Conservation (phyloP, 2,113 vertebrate genomes). For the Mugil cephalus region DNA sequence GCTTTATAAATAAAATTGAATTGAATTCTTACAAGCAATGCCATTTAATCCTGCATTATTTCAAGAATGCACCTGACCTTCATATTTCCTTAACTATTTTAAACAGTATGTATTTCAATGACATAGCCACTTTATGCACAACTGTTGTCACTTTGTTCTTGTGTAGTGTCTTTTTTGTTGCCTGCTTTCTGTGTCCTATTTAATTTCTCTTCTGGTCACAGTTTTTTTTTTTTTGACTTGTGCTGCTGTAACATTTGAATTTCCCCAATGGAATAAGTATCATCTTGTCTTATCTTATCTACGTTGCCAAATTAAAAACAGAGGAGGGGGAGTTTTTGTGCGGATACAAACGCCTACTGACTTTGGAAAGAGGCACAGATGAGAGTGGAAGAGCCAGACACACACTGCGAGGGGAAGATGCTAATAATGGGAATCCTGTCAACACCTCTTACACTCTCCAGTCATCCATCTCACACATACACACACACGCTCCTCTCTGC, state of each 20-base stretch:
- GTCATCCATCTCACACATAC: conserved; percentile 27
- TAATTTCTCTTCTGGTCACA: too few species aligned
- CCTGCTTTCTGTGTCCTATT: too few species aligned
- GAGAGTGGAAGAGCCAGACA: conserved; percentile 19
- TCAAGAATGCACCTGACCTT: conserved; percentile 19
- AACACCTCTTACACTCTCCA: conserved; percentile 38
- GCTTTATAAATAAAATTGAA: too few species aligned
- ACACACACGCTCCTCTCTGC: conserved; percentile 1
- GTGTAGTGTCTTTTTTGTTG: too few species aligned
- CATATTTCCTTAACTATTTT: conserved; percentile 16
- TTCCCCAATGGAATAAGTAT: too few species aligned
- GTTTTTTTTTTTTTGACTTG: too few species aligned
- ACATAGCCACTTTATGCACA: too few species aligned
- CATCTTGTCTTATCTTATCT: too few species aligned
- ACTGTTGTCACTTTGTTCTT: too few species aligned
- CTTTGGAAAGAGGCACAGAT: conserved; percentile 44
- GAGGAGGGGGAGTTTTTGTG: conserved; percentile 1
- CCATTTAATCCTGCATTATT: conserved; percentile 12
- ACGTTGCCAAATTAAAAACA: conserved; percentile 15
- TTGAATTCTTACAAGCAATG: background rate
- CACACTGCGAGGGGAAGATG: conserved; percentile 36
- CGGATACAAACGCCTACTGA: conserved; percentile 37
- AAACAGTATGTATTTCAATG: conserved; percentile 2
- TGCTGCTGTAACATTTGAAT: too few species aligned
- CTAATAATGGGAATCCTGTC: conserved; percentile 60